Evolutionary conservation across 2,113 vertebrate species (phyloP).

Genomic region (Phalacrocorax brasilianus): DNA sequence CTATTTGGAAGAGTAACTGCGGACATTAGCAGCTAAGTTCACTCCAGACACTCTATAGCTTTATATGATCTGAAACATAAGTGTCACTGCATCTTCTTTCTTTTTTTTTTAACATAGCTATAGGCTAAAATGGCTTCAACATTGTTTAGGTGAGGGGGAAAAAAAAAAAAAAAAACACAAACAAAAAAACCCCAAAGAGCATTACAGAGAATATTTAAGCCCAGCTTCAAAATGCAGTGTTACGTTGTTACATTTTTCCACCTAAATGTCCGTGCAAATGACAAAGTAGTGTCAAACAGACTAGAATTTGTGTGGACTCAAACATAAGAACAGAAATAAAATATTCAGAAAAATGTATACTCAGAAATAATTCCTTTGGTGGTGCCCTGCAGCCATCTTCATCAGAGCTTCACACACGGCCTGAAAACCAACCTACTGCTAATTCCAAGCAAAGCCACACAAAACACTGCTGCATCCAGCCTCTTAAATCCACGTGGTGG

Average conservation of each 20-base stretch:
- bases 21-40: not conserved
- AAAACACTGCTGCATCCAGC: not conserved
- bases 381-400: not conserved
- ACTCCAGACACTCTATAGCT: not conserved
- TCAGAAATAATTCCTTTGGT: not conserved
- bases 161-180: not conserved
- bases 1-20: not conserved
- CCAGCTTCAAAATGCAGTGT: not conserved
- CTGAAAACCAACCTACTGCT: not conserved
- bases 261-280: not conserved
- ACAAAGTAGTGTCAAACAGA: not conserved
- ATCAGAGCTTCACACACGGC: not conserved
- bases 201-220: not conserved
- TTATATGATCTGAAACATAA: not conserved
- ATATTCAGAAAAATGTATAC: not conserved
- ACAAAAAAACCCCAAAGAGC: not conserved
- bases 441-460: not conserved
- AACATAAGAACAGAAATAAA: not conserved
- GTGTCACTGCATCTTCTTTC: not conserved
- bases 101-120: not conserved
- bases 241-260: not conserved
- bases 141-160: not conserved
- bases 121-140: not conserved
- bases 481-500: not conserved
- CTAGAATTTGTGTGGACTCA: not conserved